Conservation (phyloP, 2,113 vertebrate species). For the Rhinolophus sinicus region DNA sequence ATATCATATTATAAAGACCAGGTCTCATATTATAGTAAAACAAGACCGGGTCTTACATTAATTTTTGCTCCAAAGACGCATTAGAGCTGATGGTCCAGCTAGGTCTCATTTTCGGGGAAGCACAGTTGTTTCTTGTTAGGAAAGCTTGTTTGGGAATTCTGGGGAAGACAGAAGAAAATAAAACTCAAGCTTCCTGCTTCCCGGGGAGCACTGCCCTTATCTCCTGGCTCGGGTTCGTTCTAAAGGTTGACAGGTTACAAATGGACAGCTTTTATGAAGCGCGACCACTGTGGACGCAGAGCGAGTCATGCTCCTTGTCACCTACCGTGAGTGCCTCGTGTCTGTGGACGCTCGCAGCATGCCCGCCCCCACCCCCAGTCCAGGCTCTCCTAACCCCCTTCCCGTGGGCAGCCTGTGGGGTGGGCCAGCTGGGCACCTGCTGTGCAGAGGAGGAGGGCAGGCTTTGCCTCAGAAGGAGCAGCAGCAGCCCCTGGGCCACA, state of each 20-base stretch:
- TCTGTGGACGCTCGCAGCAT: accelerated
- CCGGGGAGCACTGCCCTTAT: neutral
- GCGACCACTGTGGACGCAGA: accelerated
- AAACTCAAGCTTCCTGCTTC: accelerated
- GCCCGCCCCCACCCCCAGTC: neutral
- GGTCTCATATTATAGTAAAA: too few relatives aligned
- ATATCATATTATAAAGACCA: too few relatives aligned
- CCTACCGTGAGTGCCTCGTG: accelerated
- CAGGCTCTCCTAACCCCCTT: neutral
- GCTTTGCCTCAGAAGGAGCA: too few relatives aligned
- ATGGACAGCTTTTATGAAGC: accelerated
- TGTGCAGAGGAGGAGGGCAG: neutral
- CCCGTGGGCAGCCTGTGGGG: neutral
- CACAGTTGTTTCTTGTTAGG: neutral
- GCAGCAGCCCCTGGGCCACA: neutral
- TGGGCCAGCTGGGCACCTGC: too few relatives aligned
- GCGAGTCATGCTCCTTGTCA: too few relatives aligned
- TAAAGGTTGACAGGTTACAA: accelerated
- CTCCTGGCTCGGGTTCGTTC: accelerated
- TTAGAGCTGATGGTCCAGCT: too few relatives aligned
- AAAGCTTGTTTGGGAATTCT: neutral
- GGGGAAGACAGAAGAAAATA: neutral
- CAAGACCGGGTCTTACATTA: too few relatives aligned
- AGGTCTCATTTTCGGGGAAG: too few relatives aligned
- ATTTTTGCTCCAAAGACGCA: too few relatives aligned